Base-by-base conservation (phyloP, 2,113 vertebrate genomes). In the Lichenostomus cassidix region DNA sequence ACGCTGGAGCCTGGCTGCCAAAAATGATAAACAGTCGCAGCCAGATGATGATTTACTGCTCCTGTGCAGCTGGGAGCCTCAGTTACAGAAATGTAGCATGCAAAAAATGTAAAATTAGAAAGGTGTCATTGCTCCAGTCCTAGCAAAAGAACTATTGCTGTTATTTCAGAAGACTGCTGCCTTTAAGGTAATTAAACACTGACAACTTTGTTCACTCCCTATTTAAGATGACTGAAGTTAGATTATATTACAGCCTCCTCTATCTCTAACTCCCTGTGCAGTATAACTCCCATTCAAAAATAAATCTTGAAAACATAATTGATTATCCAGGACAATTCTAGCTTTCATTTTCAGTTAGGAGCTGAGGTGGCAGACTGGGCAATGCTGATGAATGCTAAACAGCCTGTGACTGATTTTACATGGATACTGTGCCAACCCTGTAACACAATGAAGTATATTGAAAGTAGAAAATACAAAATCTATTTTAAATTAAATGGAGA, bases 321-420 rank as follows among this genome's bases (percentile, higher is more conserved):
- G 83, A 94, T 94, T 83, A 81, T 78, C 87, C 50, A 78, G 76
- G 64, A 83, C 90, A 89, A 90, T 71, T 77, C 63, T 22, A 71
- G 62, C 73, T 89, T 93, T 96, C 56, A 74, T 94, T 95, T 95
- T 83, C 71, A 79, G 52, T 71, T 92, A 94, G 73, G 29, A 94
- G 84, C 84, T 52, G 68, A 92, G 63, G 67, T 64, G 65, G 60
- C 79, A 86, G 83, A 63, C 47, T 70, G 18, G 85, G 18, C 62
- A 71, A 39, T 27, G 65, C 29, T 63, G 68, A 91, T 83, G 59
- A 94, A 94, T 92, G 76, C 76, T 83, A 84, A 96, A 59, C 37
- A 89, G 81, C 22, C 63, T 75, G 42, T 2, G 13, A 87, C 5
- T 65, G 80, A 77, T 81, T 94, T 94, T 70, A 89, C 31, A 67